Base-by-base conservation (phyloP, 2,797 vertebrate genomes). In the Poecilia wingei region DNA sequence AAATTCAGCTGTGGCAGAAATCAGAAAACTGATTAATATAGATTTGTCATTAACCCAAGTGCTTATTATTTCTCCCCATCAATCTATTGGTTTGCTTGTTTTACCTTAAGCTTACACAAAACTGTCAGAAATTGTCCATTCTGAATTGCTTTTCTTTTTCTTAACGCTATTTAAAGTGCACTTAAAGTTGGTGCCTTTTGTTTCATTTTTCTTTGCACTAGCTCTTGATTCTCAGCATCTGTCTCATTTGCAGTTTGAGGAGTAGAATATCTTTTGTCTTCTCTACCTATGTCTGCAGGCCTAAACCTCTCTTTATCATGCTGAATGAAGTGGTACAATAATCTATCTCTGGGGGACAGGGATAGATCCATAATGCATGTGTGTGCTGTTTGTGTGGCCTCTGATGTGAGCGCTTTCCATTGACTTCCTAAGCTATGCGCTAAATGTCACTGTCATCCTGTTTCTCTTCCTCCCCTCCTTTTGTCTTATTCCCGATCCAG, bases 351-450 rank as follows among this genome's bases (percentile, higher is more conserved):
- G 22, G 41, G 80, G 79, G 74, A 85, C 75, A 88, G 61, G 53
- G 72, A 73, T 71, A 76, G 82, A 88, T 90, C 88, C 79, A 89
- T 91, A 89, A 87, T 90, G 74, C 79, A 64, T 89, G 82, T 88
- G 73, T 80, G 45, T 55, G 43, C 75, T 45, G 68, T 86, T 75
- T 79, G 79, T 82, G 79, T 80, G 84, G 78, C 33, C 31, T 72
- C 69, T 72, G 70, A 76, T 80, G 47, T 73, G 74, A 81, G 76
- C 53, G 41, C 47, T 76, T 59, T 78, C 70, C 79, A 80, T 59
- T 78, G 81, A 74, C 77, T 78, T 43, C 33, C 47, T 36, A 71
- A 79, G 84, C 79, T 77, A 41, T 82, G 69, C 74, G 73, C 82
- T 85, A 82, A 92, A 86, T 90, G 86, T 89, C 89, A 87, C 18